Percentiles rank a stretch among this genome's conserved stretches.
Evolutionary conservation across 2,113 vertebrate genomes (phyloP).

Genomic region (Pseudonaja textilis): DNA sequence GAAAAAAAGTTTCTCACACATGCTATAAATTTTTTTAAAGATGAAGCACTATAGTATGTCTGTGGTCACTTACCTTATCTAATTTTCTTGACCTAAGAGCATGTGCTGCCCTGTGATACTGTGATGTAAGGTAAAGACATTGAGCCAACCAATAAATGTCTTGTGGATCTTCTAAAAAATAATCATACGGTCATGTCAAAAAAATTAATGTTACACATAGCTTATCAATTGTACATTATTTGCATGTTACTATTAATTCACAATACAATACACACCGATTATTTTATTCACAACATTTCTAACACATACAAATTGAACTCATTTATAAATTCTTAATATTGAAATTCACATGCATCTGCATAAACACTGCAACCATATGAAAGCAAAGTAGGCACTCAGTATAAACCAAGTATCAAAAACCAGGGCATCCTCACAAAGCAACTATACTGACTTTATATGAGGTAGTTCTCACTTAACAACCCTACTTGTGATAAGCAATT

Average conservation of each 20-base stretch:
- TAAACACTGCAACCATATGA: not conserved
- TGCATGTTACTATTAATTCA: not conserved
- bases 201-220: not conserved
- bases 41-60: not conserved
- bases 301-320: not conserved
- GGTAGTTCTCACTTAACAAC: not conserved
- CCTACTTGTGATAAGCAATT: not conserved
- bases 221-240: not conserved
- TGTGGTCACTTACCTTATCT: conserved; percentile 82
- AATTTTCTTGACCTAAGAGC: conserved; percentile 91
- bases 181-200: conserved; percentile 1
- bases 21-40: not conserved
- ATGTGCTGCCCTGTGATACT: conserved; percentile 97
- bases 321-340: not conserved
- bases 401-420: not conserved
- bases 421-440: not conserved
- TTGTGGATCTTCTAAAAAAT: conserved; percentile 87
- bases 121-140: conserved; percentile 94
- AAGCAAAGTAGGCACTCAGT: not conserved
- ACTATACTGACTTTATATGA: not conserved
- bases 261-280: not conserved
- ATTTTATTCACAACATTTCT: not conserved
- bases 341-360: not conserved
- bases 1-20: not conserved
- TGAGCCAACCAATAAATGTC: conserved; percentile 98